Evolutionary conservation across 2,797 vertebrate genomes (phyloP).

Genomic region (Oreochromis mossambicus): DNA sequence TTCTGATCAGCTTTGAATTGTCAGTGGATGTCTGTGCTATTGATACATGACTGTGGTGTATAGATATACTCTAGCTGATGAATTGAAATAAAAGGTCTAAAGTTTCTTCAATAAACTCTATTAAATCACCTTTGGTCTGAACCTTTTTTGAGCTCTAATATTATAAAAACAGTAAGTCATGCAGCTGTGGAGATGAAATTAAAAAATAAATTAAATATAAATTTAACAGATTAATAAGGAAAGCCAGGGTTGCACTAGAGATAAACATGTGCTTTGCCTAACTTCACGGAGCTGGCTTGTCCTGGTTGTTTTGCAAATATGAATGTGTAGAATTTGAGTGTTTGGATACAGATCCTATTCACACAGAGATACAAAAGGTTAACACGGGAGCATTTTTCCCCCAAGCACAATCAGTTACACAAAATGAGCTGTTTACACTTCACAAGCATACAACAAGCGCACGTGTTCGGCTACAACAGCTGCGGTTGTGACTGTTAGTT

Average conservation of each 20-base stretch:
- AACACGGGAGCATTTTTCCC: rapidly evolving
- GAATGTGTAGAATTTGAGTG: conserved; percentile 6
- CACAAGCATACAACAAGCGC: background rate
- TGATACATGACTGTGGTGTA: background rate
- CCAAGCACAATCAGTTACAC: background rate
- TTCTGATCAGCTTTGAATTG: background rate
- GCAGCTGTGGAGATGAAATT: background rate
- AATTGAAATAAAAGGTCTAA: background rate
- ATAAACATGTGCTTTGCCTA: background rate
- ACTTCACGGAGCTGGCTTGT: background rate
- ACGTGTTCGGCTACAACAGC: background rate
- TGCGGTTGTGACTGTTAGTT: background rate
- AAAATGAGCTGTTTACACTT: background rate
- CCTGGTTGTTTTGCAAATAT: background rate
- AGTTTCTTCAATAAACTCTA: background rate
- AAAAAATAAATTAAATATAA: background rate
- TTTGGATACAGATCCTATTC: conserved; percentile 9
- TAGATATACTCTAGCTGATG: background rate
- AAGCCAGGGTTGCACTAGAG: background rate
- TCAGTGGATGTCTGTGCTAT: background rate
- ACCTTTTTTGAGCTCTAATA: background rate
- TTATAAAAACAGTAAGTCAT: background rate
- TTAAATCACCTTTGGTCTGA: background rate
- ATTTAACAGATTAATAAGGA: background rate
- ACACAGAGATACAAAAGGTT: background rate